Evolutionary conservation across 2,888 invertebrate species (phyloP), one percentile per base, ranked within the genome.

Genomic region (Dione juno): DNA sequence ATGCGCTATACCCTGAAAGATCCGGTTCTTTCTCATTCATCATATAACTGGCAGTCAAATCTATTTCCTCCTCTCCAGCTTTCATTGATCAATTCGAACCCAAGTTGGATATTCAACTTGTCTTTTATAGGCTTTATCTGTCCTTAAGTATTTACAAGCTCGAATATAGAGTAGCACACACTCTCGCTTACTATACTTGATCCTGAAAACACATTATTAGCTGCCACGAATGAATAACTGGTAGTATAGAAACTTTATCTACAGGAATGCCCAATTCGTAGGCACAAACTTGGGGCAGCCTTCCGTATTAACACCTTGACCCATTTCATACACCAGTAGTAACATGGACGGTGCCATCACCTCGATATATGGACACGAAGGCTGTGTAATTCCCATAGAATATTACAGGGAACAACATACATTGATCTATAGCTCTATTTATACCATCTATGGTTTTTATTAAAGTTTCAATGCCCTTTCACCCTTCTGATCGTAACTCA

Each of bases 271-370:
- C 95, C 16, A 98, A 84, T 41, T 94, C 94, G 78, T 96, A 94
- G 0, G 97, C 97, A 68, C 95, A 96, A 0, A 97, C 96, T 92
- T 97, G 97, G n/a, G 3, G 95, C 95, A 0, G 94, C 95, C 93
- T 97, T 97, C n/a, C 0, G 97, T 97, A 75, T 97, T 96, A 48
- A 96, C 93, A 0, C 97, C 97, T 92, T 97, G 97, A 0, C 97
- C 97, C 89, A 95, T 94, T 87, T 96, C 96, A 59, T 95, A 96
- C 96, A 7, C 95, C 96, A 68, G 96, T 96, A 0, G 94, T 89
- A 0, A 97, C 88, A 28, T 0, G 95, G 0, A 97, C 96, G 1
- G 95, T 94, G 0, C 95, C 96, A 82, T 96, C 96, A 0, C 94
- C 92, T 71, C 95, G 94, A 79, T 95, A 97, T 73, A 97, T 94